These are phyloP conservation scores for Hemicentrotus pulcherrimus DNA, from an alignment of 35 echinoderm and acorn worm species.

Conservation along the genomic window DNA sequence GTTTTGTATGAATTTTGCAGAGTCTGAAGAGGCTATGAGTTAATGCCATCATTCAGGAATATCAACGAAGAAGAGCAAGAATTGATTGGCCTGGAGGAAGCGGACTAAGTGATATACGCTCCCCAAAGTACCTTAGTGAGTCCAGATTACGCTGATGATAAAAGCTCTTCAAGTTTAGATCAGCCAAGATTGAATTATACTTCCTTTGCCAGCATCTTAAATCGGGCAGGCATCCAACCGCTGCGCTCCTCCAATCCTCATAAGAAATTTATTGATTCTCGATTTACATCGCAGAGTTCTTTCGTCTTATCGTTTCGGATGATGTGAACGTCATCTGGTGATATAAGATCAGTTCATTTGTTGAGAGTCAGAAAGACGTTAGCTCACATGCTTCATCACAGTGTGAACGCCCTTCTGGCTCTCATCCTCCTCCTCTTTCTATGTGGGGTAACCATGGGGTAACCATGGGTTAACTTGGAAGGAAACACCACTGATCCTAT, in stretches of 20 bases:
- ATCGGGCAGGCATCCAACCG: neutral
- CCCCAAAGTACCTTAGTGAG: neutral
- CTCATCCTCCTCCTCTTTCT: neutral
- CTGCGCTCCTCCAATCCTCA: neutral
- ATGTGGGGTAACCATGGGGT: neutral
- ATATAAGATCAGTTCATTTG: neutral
- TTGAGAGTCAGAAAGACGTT: too few relatives aligned
- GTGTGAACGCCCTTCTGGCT: too few relatives aligned
- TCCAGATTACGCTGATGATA: conserved; percentile 17
- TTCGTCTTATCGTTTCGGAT: neutral
- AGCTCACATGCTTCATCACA: too few relatives aligned
- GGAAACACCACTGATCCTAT: neutral
- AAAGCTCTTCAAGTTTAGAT: conserved; percentile 16
- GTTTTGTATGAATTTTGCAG: too few relatives aligned
- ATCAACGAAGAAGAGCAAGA: neutral
- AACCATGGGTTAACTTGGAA: neutral
- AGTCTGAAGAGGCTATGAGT: too few relatives aligned
- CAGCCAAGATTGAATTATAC: conserved; percentile 2
- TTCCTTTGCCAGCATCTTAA: neutral
- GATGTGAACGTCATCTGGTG: neutral
- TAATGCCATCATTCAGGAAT: neutral
- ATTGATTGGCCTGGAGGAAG: conserved; percentile 29
- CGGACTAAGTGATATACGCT: conserved; percentile 29
- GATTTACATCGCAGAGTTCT: neutral
- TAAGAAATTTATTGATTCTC: neutral